Evolutionary conservation across 1,140 invertebrate genomes (phyloP).

Genomic region (Diachasmimorpha longicaudata): DNA sequence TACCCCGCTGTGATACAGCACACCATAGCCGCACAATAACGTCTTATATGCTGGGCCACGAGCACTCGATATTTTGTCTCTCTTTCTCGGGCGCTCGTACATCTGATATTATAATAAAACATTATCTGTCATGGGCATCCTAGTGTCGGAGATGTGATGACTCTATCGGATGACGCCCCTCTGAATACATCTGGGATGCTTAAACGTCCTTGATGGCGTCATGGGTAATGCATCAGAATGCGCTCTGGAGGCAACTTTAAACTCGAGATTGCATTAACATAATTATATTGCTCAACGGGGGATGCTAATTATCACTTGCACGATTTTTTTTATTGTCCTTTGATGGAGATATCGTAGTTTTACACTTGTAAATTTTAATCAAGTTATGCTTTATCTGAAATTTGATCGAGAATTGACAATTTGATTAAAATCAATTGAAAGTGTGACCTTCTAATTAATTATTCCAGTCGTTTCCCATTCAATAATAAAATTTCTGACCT

Average conservation of each 20-base stretch:
- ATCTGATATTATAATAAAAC: slow-evolving; percentile 44
- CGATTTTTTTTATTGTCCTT: too few relatives aligned
- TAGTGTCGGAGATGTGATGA: slow-evolving; percentile 30
- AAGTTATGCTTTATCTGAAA: too few relatives aligned
- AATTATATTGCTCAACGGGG: too few relatives aligned
- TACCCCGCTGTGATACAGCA: slow-evolving; percentile 45
- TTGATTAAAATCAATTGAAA: too few relatives aligned
- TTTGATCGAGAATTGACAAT: too few relatives aligned
- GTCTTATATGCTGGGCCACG: slow-evolving; percentile 33
- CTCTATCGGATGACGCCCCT: slow-evolving; percentile 35
- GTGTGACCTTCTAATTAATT: too few relatives aligned
- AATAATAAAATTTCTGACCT: too few relatives aligned
- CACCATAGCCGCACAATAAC: slow-evolving; percentile 40
- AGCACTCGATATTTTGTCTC: background rate
- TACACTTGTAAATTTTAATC: too few relatives aligned
- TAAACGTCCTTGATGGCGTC: background rate
- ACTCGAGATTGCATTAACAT: too few relatives aligned
- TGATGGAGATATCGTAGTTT: too few relatives aligned
- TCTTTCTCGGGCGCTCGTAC: slow-evolving; percentile 29
- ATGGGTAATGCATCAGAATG: background rate
- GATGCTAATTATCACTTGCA: too few relatives aligned
- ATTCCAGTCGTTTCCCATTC: too few relatives aligned
- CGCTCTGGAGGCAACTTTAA: background rate
- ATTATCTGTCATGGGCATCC: slow-evolving; percentile 41
- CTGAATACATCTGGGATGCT: background rate